These are phyloP conservation scores for Acronicta leporina DNA, from an alignment of 2,888 invertebrate genomes.

Conservation along the genomic window DNA sequence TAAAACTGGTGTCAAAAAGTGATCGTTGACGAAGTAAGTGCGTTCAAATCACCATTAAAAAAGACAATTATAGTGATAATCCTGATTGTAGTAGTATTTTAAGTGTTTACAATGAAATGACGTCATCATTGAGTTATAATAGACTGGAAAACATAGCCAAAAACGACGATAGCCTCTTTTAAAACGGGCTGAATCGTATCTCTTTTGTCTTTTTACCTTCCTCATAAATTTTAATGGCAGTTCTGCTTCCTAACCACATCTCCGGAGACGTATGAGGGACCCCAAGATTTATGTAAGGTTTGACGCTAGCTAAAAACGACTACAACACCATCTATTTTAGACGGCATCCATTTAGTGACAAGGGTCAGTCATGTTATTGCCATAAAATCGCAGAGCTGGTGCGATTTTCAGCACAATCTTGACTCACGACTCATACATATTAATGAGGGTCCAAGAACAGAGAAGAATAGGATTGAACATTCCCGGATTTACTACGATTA, in stretches of 20 bases:
- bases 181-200: constrained; percentile 54
- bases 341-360: constrained; percentile 77
- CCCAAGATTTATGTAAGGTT: constrained; percentile 76
- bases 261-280: constrained; percentile 71
- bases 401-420: constrained; percentile 70
- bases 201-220: constrained; percentile 64
- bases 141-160: too few species aligned
- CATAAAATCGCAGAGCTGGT: constrained; percentile 60
- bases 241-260: constrained; percentile 65
- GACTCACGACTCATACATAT: constrained; percentile 77
- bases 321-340: constrained; percentile 73
- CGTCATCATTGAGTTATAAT: too few species aligned
- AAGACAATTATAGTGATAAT: too few species aligned
- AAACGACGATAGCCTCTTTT: constrained; percentile 10
- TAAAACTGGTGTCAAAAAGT: too few species aligned
- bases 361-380: constrained; percentile 77
- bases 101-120: too few species aligned
- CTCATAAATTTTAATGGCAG: constrained; percentile 76
- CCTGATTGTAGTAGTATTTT: too few species aligned
- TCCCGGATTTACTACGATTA: constrained; percentile 62
- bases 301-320: constrained; percentile 72
- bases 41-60: too few species aligned
- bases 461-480: constrained; percentile 61
- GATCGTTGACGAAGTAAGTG: too few species aligned
- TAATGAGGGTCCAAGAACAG: constrained; percentile 57